Percentiles rank a stretch among this genome's conserved stretches.
Conservation (phyloP, 2,797 vertebrate species). For the Liasis olivaceus region DNA sequence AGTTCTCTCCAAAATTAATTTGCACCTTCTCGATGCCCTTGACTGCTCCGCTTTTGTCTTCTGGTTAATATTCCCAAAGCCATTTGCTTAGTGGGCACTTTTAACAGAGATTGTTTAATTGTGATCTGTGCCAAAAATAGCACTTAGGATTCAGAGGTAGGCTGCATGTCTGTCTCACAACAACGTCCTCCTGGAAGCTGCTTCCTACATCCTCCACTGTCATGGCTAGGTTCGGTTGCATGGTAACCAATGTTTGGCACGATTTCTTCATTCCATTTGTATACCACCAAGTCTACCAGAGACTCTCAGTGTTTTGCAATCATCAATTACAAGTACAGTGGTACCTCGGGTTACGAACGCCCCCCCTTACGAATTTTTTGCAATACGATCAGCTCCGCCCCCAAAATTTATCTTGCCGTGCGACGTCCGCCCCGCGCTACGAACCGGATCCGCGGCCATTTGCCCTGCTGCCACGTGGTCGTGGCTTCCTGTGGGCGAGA, state of each 20-base stretch:
- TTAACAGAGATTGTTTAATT: background rate
- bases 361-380: too few relatives aligned
- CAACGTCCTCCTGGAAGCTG: background rate
- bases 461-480: too few relatives aligned
- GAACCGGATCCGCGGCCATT: too few relatives aligned
- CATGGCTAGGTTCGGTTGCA: background rate
- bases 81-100: background rate
- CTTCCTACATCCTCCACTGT: background rate
- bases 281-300: background rate
- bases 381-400: too few relatives aligned
- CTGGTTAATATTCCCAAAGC: background rate
- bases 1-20: background rate
- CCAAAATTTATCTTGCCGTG: too few relatives aligned
- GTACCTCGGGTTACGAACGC: too few relatives aligned
- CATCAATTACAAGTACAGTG: background rate
- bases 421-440: too few relatives aligned
- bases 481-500: too few relatives aligned
- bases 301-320: background rate
- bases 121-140: background rate
- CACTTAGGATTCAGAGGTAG: background rate
- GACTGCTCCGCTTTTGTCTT: background rate
- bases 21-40: background rate
- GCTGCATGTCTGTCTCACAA: background rate
- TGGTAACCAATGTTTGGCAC: background rate
- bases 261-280: background rate